Conservation (phyloP, 2,113 vertebrate genomes). For the Syngnathus scovelli region DNA sequence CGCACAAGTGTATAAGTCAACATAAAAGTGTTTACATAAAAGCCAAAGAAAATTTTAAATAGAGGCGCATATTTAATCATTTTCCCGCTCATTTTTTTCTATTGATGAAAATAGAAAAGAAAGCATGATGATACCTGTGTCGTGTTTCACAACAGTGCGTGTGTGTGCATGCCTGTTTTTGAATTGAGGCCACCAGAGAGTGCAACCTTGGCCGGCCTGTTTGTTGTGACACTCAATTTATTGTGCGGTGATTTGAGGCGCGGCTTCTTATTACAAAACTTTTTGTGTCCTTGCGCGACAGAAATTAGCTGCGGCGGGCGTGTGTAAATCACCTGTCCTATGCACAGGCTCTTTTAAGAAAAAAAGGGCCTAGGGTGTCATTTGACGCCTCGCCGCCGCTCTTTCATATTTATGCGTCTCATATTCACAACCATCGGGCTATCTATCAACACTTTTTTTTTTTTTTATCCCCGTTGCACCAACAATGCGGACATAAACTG, state of each 20-base stretch:
- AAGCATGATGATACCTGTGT: background rate
- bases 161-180: conserved; percentile 38
- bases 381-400: conserved; percentile 75
- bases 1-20: background rate
- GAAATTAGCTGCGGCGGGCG: conserved; percentile 75
- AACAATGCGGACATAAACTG: conserved; percentile 91
- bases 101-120: background rate
- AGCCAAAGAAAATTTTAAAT: background rate
- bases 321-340: conserved; percentile 87
- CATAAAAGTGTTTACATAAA: background rate
- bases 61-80: background rate
- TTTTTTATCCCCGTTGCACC: conserved; percentile 81
- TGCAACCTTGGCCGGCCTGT: conserved; percentile 67
- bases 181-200: conserved; percentile 56
- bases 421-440: conserved; percentile 90
- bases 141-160: conserved; percentile 17
- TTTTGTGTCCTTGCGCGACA: conserved; percentile 75
- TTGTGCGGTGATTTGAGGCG: conserved; percentile 69
- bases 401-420: conserved; percentile 98
- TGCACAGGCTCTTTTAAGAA: conserved; percentile 88
- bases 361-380: conserved; percentile 84
- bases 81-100: background rate
- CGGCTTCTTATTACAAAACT: conserved; percentile 73
- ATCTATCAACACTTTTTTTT: conserved; percentile 90
- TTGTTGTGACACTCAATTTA: conserved; percentile 67